These are phyloP conservation scores for Morinoia aosen DNA, from an alignment of 2,888 invertebrate species.

Conservation along the genomic window DNA sequence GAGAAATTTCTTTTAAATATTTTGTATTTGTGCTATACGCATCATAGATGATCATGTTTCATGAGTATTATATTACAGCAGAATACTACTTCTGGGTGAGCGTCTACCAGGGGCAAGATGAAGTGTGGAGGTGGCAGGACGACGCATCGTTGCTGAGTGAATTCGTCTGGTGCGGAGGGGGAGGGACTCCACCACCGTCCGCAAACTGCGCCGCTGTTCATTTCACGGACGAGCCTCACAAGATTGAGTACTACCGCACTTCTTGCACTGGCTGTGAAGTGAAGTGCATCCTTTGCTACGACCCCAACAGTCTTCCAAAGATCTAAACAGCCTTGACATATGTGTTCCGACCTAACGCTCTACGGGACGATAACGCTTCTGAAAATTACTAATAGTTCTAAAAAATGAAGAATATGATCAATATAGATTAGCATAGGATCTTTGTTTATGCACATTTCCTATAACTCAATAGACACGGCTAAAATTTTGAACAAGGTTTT, in stretches of 20 bases:
- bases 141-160: neutral
- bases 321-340: too few species aligned
- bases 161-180: neutral
- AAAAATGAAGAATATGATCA: too few species aligned
- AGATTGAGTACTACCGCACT: neutral
- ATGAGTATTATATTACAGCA: neutral
- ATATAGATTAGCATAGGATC: too few species aligned
- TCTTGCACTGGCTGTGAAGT: neutral
- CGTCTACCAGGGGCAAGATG: neutral
- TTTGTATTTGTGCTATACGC: neutral
- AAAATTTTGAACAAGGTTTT: too few species aligned
- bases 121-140: neutral
- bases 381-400: too few species aligned
- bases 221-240: neutral
- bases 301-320: neutral
- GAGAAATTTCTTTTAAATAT: neutral
- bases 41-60: neutral
- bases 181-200: neutral
- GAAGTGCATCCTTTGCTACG: neutral
- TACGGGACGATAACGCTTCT: too few species aligned
- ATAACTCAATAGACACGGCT: too few species aligned
- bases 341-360: too few species aligned
- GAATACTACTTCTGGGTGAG: constrained; percentile 2
- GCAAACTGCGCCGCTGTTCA: neutral
- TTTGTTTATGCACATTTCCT: too few species aligned